phyloP scores from a whole-genome alignment of 53 echinoderm and acorn worm species.

The Arbacia lixula region DNA sequence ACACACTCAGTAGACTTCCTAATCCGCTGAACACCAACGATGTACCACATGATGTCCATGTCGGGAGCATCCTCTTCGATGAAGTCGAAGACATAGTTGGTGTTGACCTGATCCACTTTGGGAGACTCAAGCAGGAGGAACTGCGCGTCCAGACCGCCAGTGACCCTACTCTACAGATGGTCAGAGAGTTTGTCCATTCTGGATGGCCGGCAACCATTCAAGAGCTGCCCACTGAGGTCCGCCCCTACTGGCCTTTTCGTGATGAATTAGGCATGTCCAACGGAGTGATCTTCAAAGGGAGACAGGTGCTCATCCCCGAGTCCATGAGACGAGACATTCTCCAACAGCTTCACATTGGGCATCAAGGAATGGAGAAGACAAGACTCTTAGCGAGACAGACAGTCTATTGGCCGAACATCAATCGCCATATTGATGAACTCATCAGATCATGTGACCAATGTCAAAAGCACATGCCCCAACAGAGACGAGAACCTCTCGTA shows the following conservation, averaged over 20 bases:
- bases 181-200: constrained; percentile 30
- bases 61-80: constrained; percentile 23
- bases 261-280: constrained; percentile 59
- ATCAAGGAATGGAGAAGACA: constrained; percentile 38
- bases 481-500: background rate
- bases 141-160: constrained; percentile 13
- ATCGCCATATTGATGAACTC: constrained; percentile 40
- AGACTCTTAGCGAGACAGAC: constrained; percentile 60
- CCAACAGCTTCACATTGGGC: constrained; percentile 59
- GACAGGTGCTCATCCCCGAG: constrained; percentile 46
- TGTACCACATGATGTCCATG: constrained; percentile 43
- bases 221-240: background rate
- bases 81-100: background rate
- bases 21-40: constrained; percentile 42
- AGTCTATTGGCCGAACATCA: constrained; percentile 76
- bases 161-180: background rate
- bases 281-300: constrained; percentile 58
- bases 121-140: constrained; percentile 3
- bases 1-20: constrained; percentile 68
- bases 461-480: background rate
- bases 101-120: constrained; percentile 37
- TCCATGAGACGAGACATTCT: constrained; percentile 55
- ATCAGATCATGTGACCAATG: constrained; percentile 36
- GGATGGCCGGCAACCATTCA: constrained; percentile 49
- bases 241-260: constrained; percentile 8